Evolutionary conservation across 30 jellyfish, hydroid and myxozoan genomes (phyloP), one percentile per base, ranked within the genome.

Genomic region (Chrysaora quinquecirrha): DNA sequence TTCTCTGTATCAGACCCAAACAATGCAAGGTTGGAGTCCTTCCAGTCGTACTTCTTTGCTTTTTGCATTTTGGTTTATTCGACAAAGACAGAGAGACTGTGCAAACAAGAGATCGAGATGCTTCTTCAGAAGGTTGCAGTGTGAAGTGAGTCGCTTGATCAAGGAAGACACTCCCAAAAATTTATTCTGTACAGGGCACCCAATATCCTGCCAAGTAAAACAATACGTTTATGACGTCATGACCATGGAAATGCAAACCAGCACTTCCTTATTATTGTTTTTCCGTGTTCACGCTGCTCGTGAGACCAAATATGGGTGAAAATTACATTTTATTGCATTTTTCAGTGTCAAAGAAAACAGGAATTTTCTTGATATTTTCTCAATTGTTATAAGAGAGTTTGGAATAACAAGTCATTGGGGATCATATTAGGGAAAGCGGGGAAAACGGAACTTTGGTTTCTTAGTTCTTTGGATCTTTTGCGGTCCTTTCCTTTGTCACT

Each of bases 1-100:
- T 95, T 95, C 85, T 95, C 99, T 11, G 97, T 89, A 54, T 95
- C 99, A 35, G 97, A 88, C 52, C 99, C 99, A 85, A 95, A 95
- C 91, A 95, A 29, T 73, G 99, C 97, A 67, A 95, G 87, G 87
- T 95, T 95, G 22, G 99, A 86, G 88, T 95, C 99, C 67, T 95
- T 88, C 99, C 99, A 95, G 95, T 95, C 99, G 73, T 95, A 95
- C 80, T 95, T 89, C 97, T 95, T 95, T 34, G 75, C 84, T 54
- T 95, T 95, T 52, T 32, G 86, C 96, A 95, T 92, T 54, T 92
- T 92, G 84, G 49, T 6, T 27, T 19, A n/a, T 30, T 27, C 11
- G 11, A 12, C 2, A 73, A 3, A 48, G 30, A 29, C 22, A 73
- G 35, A 46, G 11, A 1, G 76, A 11, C 54, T 38, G 6, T 14